Evolutionary conservation across 1,140 invertebrate genomes (phyloP), one percentile per base, ranked within the genome.

Genomic region (Atopsyche davidsoni): DNA sequence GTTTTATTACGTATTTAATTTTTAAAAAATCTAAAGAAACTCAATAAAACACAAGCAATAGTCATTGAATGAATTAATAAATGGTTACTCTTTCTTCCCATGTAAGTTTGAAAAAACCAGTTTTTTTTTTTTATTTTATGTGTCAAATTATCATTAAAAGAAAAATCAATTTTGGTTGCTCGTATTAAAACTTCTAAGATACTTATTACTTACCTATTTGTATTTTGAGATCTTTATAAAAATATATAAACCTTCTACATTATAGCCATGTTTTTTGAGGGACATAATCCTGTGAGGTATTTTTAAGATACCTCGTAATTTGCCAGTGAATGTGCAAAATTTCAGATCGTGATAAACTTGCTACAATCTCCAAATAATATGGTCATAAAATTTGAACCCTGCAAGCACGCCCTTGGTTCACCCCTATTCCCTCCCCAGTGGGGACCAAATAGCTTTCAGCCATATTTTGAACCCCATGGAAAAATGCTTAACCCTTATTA

Each of bases 311-410:
- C 11, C 32, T 34, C 32, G 32, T 34, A 34, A 13, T 34, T 34
- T 11, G 32, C n/a, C n/a, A 11, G 32, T 34, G 16, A 34, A 34
- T 34, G 32, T 11, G 32, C 32, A 13, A 34, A 34, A 34, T 34
- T 34, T 34, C 16, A 3, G 11, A 34, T 34, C 32, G 32, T 16
- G 32, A 34, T 34, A 34, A 34, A 34, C 32, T 34, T 34, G 16
- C 32, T 34, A 16, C 32, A 34, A 34, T 34, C 32, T 34, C 32
- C 32, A 34, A 34, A 34, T 34, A 34, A 34, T 34, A 11, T 34
- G 32, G 32, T 34, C 32, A 34, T 34, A 34, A 34, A 34, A 34
- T 34, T 34, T 34, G n/a, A 34, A 34, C 32, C 32, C 32, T 34
- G 32, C 32, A 34, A 34, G 4, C 32, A 11, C 32, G 3, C 16